Base-by-base conservation (phyloP, 2,797 vertebrate genomes). In the Trematomus bernacchii region DNA sequence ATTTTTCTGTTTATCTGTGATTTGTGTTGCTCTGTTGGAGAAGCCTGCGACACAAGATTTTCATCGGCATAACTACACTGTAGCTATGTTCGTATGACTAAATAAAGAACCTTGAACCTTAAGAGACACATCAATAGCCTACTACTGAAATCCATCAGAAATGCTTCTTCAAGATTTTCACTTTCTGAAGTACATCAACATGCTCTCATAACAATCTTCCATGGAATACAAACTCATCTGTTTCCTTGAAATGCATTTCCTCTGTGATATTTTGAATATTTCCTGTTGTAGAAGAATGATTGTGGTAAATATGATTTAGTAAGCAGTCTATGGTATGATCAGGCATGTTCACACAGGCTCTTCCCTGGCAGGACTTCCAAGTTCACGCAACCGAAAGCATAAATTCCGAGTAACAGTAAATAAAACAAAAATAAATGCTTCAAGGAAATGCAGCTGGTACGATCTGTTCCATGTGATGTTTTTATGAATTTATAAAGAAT, bases 321-420 rank as follows among this genome's bases (percentile, higher is more conserved):
- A 27, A 27, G 27, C 23, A 23, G 3, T 23, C 23, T 33, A 0
- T 58, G 33, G 33, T 37, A 21, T 3, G 3, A 6, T 21, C 14
- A 40, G 16, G 3, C 19, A 72, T 51, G 71, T 64, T 73, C 15
- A 62, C 10, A 27, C 27, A 27, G 23, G 27, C 27, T 27, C 27
- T 27, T 21, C n/a, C 21, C 44, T 60, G 13, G 37, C n/a, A 66
- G 23, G 21, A 27, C 9, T 10, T 43, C 16, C 12, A 33, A 61
- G 6, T 21, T 66, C 33, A 55, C 10, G 5, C 8, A 67, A 33
- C 48, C 51, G 55, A 53, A 76, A 67, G 21, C 1, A 15, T 23
- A 3, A 0, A 33, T 18, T 16, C 4, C 18, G 53, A 37, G 1
- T 71, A 67, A 23, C 57, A 46, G n/a, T 66, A 47, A 44, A n/a